Evolutionary conservation across 1,140 invertebrate species (phyloP), one percentile per base, ranked within the genome.

Genomic region (Medauroidea extradentata): DNA sequence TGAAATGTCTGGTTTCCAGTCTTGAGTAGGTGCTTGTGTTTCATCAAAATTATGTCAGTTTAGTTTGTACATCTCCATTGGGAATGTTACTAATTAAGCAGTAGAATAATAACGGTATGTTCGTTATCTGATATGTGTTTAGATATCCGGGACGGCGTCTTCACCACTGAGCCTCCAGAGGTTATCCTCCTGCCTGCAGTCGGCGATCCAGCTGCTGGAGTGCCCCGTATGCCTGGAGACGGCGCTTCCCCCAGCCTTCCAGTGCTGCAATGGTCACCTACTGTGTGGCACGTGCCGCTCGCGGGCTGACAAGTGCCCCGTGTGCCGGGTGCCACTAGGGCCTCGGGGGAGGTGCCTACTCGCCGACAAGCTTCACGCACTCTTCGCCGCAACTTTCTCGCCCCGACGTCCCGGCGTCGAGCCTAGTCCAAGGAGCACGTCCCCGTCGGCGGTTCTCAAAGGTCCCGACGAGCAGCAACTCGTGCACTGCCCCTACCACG

Each of bases 231-330:
- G 65, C 43, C 68, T 83, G 29, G 81, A 83, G 60, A 85, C 80
- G 38, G 81, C 84, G 24, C 61, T 74, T 21, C 80, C 84, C 1
- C 85, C 85, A 2, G 80, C 81, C 0, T 79, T 80, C 43, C 84
- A 86, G 67, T 87, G 85, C 63, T 81, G 84, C 39, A 83, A 86
- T 59, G 85, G 84, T 8, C 85, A 86, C 60, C 73, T 86, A 16
- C 72, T 86, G 3, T 87, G 85, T 63, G 75, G 80, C 4, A 71
- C 77, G 39, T 86, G 85, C 64, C 77, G 83, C 49, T 68, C 78
- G 5, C 81, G 80, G 60, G 78, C 81, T 2, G 73, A 79, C 52
- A 76, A 75, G 44, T 86, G 84, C 69, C 84, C 84, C 0, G 75
- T 86, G 5, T 86, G 84, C 59, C 74, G 84, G 39, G 76, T 81